Conservation (phyloP, 2,797 vertebrate species). For the Melanotaenia trifasciata region DNA sequence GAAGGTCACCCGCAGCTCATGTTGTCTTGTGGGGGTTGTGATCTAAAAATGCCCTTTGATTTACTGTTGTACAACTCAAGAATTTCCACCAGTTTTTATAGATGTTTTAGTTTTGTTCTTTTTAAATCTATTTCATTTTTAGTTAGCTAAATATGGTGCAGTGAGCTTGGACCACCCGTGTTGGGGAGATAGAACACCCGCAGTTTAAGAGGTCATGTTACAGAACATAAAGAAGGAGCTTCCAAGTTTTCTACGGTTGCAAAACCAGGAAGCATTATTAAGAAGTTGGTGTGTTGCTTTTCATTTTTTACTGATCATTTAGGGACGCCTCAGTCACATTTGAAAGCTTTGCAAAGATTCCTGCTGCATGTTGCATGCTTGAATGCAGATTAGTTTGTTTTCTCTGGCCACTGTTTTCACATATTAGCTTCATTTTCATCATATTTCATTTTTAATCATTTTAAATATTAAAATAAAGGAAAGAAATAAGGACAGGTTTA, state of each 20-base stretch:
- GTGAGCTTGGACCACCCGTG: neutral
- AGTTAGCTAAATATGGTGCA: constrained; percentile 17
- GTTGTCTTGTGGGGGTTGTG: neutral
- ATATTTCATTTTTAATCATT: neutral
- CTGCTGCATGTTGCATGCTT: constrained; percentile 11
- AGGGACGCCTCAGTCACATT: neutral
- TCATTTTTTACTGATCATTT: neutral
- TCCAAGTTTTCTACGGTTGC: neutral
- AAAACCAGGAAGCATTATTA: neutral
- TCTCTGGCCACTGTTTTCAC: neutral
- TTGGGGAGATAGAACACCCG: neutral
- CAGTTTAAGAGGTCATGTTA: neutral
- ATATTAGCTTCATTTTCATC: neutral
- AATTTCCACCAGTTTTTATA: constrained; percentile 1
- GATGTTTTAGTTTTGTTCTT: neutral
- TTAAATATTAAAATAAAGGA: neutral
- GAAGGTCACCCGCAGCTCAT: neutral
- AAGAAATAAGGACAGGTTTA: neutral
- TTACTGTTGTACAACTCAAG: constrained; percentile 7
- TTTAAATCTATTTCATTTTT: constrained; percentile 2
- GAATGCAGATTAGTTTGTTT: constrained; percentile 11
- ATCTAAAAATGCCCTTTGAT: constrained; percentile 17
- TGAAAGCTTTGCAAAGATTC: neutral
- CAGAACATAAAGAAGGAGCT: neutral
- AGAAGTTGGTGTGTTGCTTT: neutral